Percentiles rank a stretch among this genome's conserved stretches.
These are phyloP conservation scores for Desmodus rotundus DNA, from an alignment of 2,113 vertebrate genomes.

Conservation along the genomic window DNA sequence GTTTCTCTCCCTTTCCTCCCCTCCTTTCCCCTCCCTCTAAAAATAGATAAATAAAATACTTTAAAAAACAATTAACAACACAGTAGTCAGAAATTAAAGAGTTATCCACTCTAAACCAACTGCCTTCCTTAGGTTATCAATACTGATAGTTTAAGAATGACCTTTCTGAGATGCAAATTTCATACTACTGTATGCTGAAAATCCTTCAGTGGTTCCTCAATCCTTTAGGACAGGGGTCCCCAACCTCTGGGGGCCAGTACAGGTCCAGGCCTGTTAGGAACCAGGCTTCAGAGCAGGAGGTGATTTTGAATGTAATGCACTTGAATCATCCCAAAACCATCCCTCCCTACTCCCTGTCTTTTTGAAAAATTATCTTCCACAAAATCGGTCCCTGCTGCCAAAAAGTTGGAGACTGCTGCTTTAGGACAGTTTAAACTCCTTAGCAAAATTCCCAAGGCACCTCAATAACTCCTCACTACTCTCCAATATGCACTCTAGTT, in stretches of 20 bases:
- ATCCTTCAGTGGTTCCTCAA: background rate
- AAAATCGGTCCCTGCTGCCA: too few relatives aligned
- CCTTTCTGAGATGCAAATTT: conserved; percentile 9
- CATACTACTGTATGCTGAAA: background rate
- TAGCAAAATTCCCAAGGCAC: background rate
- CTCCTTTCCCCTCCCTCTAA: too few relatives aligned
- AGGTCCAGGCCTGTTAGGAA: too few relatives aligned
- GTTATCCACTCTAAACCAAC: background rate
- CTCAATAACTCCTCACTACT: background rate
- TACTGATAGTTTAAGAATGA: background rate
- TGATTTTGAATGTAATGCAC: too few relatives aligned
- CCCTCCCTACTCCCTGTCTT: too few relatives aligned
- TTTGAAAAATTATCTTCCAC: too few relatives aligned
- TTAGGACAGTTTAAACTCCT: background rate
- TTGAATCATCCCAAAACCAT: too few relatives aligned
- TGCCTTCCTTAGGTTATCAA: background rate
- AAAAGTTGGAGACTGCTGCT: background rate
- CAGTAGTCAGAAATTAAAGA: background rate
- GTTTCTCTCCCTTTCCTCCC: too few relatives aligned
- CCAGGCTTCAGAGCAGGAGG: too few relatives aligned
- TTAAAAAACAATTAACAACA: background rate
- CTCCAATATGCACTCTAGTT: background rate
- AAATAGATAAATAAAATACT: too few relatives aligned
- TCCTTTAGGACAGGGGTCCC: background rate
- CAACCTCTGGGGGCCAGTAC: too few relatives aligned